Conservation (phyloP, 2,113 vertebrate genomes). For the Gasterosteus aculeatus region DNA sequence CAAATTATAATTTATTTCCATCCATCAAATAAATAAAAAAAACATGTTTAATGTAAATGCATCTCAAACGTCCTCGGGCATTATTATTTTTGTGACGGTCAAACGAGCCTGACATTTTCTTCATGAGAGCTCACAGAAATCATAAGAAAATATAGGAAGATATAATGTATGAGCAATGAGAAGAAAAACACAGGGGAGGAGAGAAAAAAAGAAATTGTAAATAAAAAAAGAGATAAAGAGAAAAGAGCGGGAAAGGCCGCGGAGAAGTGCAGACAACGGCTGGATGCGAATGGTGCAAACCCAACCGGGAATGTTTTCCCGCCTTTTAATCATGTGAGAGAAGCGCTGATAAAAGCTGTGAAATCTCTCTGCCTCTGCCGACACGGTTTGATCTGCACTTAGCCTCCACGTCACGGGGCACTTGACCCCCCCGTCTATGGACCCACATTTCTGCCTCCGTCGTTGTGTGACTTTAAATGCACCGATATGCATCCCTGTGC, state of each 20-base stretch:
- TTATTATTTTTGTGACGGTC: background rate
- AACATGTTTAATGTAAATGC: background rate
- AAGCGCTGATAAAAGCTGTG: constrained; percentile 22
- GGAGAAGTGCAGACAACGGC: constrained; percentile 3
- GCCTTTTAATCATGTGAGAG: constrained; percentile 21
- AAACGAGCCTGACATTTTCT: background rate
- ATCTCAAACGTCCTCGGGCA: constrained; percentile 5
- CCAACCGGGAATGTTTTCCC: constrained; percentile 49
- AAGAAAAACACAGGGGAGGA: constrained; percentile 15
- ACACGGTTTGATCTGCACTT: constrained; percentile 18
- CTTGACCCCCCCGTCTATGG: background rate
- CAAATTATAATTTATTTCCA: constrained; percentile 69
- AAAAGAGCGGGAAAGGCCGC: constrained; percentile 21
- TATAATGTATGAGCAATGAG: background rate
- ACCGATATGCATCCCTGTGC: constrained; percentile 8
- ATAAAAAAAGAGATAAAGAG: background rate
- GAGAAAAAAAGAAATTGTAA: background rate
- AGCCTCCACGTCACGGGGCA: background rate
- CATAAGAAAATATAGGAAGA: background rate
- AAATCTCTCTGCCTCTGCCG: constrained; percentile 11
- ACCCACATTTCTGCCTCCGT: constrained; percentile 16
- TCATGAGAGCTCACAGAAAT: background rate
- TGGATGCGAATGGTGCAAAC: constrained; percentile 42
- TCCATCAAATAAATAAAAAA: constrained; percentile 6
- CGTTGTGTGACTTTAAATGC: constrained; percentile 39